These are phyloP conservation scores for Centruroides vittatus DNA, from an alignment of 1,140 invertebrate species.

Conservation along the genomic window DNA sequence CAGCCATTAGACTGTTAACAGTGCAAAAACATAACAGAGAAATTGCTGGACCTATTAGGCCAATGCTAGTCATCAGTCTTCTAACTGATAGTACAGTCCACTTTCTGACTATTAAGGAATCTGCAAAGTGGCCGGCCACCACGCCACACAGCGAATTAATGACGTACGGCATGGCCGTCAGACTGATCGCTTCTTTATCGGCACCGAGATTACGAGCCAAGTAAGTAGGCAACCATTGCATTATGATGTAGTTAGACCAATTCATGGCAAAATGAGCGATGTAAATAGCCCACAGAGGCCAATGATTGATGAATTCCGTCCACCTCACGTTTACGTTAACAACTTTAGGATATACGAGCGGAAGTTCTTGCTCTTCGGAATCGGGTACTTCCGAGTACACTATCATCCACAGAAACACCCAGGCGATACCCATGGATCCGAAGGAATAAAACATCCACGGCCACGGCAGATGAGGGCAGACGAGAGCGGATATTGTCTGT, in stretches of 20 bases:
- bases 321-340: constrained; percentile 33
- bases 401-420: constrained; percentile 50
- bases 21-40: constrained; percentile 57
- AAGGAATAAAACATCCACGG: constrained; percentile 55
- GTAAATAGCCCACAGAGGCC: constrained; percentile 62
- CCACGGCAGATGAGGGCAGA: constrained; percentile 50
- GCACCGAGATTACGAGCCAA: constrained; percentile 49
- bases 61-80: constrained; percentile 57
- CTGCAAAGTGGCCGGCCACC: constrained; percentile 58
- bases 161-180: constrained; percentile 61
- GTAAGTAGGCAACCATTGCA: constrained; percentile 71
- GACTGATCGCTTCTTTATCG: constrained; percentile 53
- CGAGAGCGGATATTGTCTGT: constrained; percentile 58
- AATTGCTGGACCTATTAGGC: constrained; percentile 55
- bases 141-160: constrained; percentile 42
- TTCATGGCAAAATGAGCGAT: constrained; percentile 71
- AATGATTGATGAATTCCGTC: constrained; percentile 51
- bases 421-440: constrained; percentile 51
- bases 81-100: constrained; percentile 58
- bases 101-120: constrained; percentile 45
- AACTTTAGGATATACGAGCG: constrained; percentile 48
- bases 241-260: constrained; percentile 69
- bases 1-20: constrained; percentile 51
- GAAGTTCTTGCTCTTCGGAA: constrained; percentile 45
- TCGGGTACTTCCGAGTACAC: constrained; percentile 38